phyloP scores from a whole-genome alignment of 2,888 invertebrate genomes.

The Atethmia centrago region DNA sequence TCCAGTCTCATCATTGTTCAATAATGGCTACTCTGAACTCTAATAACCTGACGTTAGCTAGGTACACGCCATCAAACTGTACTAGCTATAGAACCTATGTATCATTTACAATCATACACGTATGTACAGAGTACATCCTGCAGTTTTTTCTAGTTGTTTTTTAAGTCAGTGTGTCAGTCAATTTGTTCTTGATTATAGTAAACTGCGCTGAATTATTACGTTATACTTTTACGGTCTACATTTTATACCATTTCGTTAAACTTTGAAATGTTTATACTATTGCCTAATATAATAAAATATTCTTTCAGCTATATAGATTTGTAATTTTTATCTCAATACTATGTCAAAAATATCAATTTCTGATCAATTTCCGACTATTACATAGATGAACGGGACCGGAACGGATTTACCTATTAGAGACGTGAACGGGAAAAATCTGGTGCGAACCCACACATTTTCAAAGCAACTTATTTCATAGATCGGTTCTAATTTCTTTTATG shows the following conservation, averaged over 20 bases:
- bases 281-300: background rate
- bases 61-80: constrained; percentile 65
- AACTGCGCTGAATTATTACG: constrained; percentile 12
- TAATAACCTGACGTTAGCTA: constrained; percentile 64
- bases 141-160: constrained; percentile 42
- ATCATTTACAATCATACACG: constrained; percentile 40
- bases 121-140: constrained; percentile 42
- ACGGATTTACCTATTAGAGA: too few relatives aligned
- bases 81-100: constrained; percentile 47
- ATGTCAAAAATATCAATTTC: background rate
- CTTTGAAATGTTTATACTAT: too few relatives aligned
- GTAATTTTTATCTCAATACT: background rate
- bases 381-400: too few relatives aligned
- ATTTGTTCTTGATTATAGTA: constrained; percentile 34
- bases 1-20: constrained; percentile 67
- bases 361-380: too few relatives aligned
- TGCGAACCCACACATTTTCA: constrained; percentile 9
- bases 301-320: background rate
- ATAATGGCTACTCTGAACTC: constrained; percentile 63
- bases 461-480: constrained; percentile 20
- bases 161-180: constrained; percentile 53
- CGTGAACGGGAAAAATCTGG: constrained; percentile 12
- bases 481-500: constrained; percentile 32
- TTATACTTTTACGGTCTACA: constrained; percentile 12
- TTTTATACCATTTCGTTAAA: background rate